phyloP scores from a whole-genome alignment of 2,113 vertebrate species.

The Daboia siamensis region DNA sequence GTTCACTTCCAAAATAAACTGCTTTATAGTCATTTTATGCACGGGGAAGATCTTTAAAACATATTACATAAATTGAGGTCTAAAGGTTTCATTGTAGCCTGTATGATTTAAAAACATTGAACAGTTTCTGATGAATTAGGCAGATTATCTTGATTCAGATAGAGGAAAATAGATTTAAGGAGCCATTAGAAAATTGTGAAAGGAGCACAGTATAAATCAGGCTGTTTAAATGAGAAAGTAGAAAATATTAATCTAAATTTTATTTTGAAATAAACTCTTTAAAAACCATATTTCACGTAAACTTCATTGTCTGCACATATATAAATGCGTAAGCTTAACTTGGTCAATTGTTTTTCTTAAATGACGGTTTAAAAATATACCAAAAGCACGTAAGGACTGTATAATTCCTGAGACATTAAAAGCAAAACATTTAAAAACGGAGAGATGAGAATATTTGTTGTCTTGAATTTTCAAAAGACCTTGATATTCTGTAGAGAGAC shows the following conservation, averaged over 20 bases:
- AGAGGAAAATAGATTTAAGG: background rate
- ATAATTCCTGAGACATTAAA: background rate
- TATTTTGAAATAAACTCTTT: background rate
- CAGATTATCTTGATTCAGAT: background rate
- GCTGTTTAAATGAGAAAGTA: background rate
- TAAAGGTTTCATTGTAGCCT: background rate
- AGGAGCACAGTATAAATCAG: background rate
- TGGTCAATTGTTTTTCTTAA: background rate
- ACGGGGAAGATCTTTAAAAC: conserved; percentile 6
- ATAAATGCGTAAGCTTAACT: conserved; percentile 17
- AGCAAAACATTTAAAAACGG: background rate
- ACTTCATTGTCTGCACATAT: background rate
- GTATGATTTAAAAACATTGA: background rate
- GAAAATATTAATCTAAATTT: no score
- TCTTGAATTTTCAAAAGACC: background rate
- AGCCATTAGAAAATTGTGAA: background rate
- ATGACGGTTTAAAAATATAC: background rate
- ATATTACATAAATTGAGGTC: conserved; percentile 1
- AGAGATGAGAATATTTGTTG: background rate
- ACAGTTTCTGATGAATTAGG: background rate
- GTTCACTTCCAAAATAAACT: background rate
- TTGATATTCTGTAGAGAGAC: conserved; percentile 1
- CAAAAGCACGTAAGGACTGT: background rate
- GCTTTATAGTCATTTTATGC: conserved; percentile 6
- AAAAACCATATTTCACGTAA: background rate